A percentile compares a stretch with the other conserved stretches of the same genome.
phyloP scores from a whole-genome alignment of 1,140 invertebrate genomes.

The Samia ricini region DNA sequence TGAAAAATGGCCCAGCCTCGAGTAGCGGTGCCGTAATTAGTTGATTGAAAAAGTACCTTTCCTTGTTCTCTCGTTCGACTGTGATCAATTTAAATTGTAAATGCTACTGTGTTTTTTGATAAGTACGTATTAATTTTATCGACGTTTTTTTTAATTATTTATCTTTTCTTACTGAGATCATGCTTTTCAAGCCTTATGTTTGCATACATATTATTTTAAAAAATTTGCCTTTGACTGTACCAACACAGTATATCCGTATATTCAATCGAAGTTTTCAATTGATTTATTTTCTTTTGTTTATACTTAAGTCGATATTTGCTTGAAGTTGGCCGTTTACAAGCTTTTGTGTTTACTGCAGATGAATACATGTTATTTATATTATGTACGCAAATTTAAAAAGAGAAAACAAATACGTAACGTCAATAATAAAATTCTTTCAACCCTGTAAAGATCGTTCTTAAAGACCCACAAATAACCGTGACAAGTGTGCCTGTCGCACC shows the following conservation, averaged over 20 bases:
- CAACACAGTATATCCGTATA: neutral
- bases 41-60: slow-evolving; percentile 65
- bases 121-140: slow-evolving; percentile 28
- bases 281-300: neutral
- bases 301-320: too few species aligned
- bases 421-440: neutral
- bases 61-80: slow-evolving; percentile 41
- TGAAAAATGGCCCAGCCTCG: slow-evolving; percentile 64
- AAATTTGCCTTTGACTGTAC: slow-evolving; percentile 1
- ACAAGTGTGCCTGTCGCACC: slow-evolving; percentile 44
- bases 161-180: slow-evolving; percentile 5
- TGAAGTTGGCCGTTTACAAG: neutral
- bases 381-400: neutral
- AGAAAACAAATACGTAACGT: neutral
- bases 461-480: slow-evolving; percentile 54
- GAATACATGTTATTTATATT: neutral
- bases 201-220: neutral
- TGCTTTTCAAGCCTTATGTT: neutral
- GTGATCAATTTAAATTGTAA: slow-evolving; percentile 35
- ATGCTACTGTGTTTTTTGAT: slow-evolving; percentile 39
- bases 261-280: slow-evolving; percentile 13
- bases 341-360: neutral
- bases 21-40: slow-evolving; percentile 60
- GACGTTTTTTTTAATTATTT: slow-evolving; percentile 6
- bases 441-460: slow-evolving; percentile 9